phyloP scores from a whole-genome alignment of 2,797 vertebrate genomes.

The Mormyrus hasselquistii region DNA sequence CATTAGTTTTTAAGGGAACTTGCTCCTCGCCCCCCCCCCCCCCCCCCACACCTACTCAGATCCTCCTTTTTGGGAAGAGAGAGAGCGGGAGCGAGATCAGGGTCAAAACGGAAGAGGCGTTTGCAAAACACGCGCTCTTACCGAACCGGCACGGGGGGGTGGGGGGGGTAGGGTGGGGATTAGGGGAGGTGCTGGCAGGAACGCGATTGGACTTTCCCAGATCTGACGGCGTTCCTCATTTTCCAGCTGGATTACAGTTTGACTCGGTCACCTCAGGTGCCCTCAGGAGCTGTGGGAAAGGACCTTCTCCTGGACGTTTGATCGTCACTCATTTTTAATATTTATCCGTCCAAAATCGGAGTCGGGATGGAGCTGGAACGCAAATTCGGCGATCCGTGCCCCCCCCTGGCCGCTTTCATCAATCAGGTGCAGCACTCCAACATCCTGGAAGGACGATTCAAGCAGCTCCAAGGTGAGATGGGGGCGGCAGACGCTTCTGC shows the following conservation, averaged over 20 bases:
- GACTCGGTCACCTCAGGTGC: background rate
- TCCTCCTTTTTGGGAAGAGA: background rate
- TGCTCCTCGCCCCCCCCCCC: background rate
- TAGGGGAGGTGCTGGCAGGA: background rate
- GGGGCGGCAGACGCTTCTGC: background rate
- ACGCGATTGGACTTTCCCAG: background rate
- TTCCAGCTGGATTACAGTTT: background rate
- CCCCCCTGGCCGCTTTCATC: slow-evolving; percentile 63
- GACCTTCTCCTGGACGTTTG: background rate
- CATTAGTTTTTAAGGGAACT: no score
- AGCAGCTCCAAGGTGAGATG: slow-evolving; percentile 89
- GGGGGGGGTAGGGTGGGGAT: no score
- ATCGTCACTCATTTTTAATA: background rate
- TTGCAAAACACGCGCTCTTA: background rate
- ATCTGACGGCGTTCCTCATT: background rate
- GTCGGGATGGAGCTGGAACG: slow-evolving; percentile 72
- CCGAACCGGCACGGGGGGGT: background rate
- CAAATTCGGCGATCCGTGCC: slow-evolving; percentile 54
- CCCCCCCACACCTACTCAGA: background rate
- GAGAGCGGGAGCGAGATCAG: background rate
- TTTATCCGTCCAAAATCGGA: background rate
- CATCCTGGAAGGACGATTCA: slow-evolving; percentile 87
- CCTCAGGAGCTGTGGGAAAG: background rate
- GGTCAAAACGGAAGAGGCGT: slow-evolving; percentile 12
- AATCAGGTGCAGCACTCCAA: slow-evolving; percentile 73